Evolutionary conservation across 2,888 invertebrate genomes (phyloP), one percentile per base, ranked within the genome.

Genomic region (Drosophila greeni): DNA sequence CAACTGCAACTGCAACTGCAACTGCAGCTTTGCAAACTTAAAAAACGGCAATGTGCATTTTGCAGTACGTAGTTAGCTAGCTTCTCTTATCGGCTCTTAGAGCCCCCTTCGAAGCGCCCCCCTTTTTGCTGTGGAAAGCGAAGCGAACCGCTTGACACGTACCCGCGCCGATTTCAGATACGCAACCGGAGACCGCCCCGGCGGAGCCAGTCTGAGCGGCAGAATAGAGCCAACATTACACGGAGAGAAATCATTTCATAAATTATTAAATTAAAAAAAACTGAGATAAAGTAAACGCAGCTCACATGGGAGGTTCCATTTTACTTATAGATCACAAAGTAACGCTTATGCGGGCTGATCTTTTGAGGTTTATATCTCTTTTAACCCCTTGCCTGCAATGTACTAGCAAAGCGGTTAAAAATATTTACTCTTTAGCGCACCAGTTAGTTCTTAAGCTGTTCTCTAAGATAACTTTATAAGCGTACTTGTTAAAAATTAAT

Each of bases 131-230:
- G 8, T 45, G 45, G 45, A 42, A 56, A 29, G 39, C 53, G 57
- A 48, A 78, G 60, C 49, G 37, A 54, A 58, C 69, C 58, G 49
- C 57, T 59, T 64, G 78, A 78, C 82, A 76, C 76, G 82, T 81
- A 72, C 49, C 53, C 70, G 64, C 40, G 54, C 34, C 60, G 75
- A 76, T 76, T 66, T 55, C 45, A 49, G 62, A 61, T 65, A 73
- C 37, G 34, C 24, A 12, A 40, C 29, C 45, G 29, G 26, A 23
- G 24, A 39, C 34, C 40, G 31, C 42, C 52, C 47, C 47, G 34
- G 36, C 40, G 53, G 43, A 16, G 53, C 52, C 36, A 62, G 7
- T 23, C 31, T 43, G 55, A 56, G 47, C 45, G 34, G 48, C 47
- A 42, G 48, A 51, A 64, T 54, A 54, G 26, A 70, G 55, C 43